Percentiles rank a stretch among this genome's conserved stretches.
Evolutionary conservation across 2,888 invertebrate genomes (phyloP).

Genomic region (Bugulina stolonifera): DNA sequence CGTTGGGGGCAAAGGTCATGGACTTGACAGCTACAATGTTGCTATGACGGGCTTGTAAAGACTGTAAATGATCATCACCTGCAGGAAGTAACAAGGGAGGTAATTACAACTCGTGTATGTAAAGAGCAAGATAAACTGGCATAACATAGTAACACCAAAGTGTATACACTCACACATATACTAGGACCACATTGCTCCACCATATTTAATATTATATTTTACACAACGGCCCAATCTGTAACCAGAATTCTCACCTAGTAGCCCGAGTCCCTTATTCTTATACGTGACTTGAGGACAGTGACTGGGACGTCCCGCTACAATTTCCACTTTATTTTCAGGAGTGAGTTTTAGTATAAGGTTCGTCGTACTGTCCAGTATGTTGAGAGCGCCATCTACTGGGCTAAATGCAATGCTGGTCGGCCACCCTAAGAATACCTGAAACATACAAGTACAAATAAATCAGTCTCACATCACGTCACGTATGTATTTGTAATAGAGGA

Average conservation of each 20-base stretch:
- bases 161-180: too few relatives aligned
- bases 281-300: constrained; percentile 78
- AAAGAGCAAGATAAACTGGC: too few relatives aligned
- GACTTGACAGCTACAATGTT: constrained; percentile 57
- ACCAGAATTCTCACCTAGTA: constrained; percentile 42
- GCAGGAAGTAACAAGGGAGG: neutral
- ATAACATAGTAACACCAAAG: too few relatives aligned
- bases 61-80: constrained; percentile 11
- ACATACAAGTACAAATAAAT: neutral
- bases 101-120: too few relatives aligned
- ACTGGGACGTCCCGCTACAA: constrained; percentile 87
- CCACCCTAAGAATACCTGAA: constrained; percentile 87
- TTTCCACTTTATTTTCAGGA: constrained; percentile 74
- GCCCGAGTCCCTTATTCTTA: constrained; percentile 39
- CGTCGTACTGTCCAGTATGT: constrained; percentile 72
- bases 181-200: too few relatives aligned
- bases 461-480: neutral
- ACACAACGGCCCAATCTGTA: neutral
- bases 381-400: constrained; percentile 85
- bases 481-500: too few relatives aligned
- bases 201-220: too few relatives aligned
- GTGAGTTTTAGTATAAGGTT: constrained; percentile 84
- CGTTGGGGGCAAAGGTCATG: constrained; percentile 83
- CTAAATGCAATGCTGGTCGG: constrained; percentile 92
- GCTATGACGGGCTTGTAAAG: neutral